Base-by-base conservation (phyloP, 2,888 invertebrate genomes). In the Agrenia bidenticulata region DNA sequence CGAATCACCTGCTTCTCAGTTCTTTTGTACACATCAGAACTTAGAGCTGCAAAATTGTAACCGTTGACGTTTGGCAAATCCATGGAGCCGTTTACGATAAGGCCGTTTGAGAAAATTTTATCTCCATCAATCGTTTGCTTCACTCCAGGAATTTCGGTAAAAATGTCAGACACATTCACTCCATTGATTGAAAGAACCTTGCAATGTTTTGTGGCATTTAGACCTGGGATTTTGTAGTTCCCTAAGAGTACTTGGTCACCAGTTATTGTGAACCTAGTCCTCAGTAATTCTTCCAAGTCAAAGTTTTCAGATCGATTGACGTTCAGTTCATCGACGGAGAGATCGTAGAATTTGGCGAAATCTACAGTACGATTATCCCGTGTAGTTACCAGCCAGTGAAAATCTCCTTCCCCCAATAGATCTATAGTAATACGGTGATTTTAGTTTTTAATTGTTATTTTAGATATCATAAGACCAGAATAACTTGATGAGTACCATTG, bases 61-160 rank as follows among this genome's bases (percentile, higher is more conserved):
- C 62, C 60, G 39, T 70, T 70, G 4, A 70, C 15, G 4, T 41
- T 24, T 9, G 61, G 39, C 19, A 63, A 51, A n/a, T 61, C 39
- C 19, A 69, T 11, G 1, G 62, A 27, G 0, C 64, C 67, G 1
- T 68, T 26, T n/a, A 70, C 32, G n/a, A 42, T 32, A 13, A 61
- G 32, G 11, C 65, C 53, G 5, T 26, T 39, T 24, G 57, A n/a
- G 23, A 74, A 64, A 19, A 54, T 64, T 45, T 74, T 74, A 13
- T 42, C 21, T 26, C 74, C 74, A 23, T 53, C 37, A 11, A 74
- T 57, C 2, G 23, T 19, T 27, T 67, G 63, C 9, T 57, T 23
- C 7, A 49, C 15, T 1, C 11, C 9, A 1, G 50, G 32, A 49
- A 63, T 62, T 11, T 50, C 54, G 23, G 37, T 51, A 15, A 72